Evolutionary conservation across 2,888 invertebrate genomes (phyloP), one percentile per base, ranked within the genome.

Genomic region (Ophion slaviceki): DNA sequence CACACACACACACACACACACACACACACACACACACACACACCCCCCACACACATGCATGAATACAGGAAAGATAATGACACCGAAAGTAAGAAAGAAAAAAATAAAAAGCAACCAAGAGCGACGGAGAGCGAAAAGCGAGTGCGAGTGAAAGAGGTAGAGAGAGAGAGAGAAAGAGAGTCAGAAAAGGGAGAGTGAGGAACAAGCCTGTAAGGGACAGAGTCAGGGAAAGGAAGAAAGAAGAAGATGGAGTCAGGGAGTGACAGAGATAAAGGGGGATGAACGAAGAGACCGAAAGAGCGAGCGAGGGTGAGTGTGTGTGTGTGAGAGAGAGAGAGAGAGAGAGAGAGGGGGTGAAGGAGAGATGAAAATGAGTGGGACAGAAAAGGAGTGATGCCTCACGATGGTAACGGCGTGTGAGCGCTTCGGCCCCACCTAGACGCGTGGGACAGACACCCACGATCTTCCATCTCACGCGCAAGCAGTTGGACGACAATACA

Each of bases 381-480:
- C 40, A 45, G 80, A 61, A 74, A 75, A 81, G 80, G 80, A 81
- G 80, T 81, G 80, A 81, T 81, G 80, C 75, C 70, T 76, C 82
- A 45, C 66, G 70, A 68, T 75, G 77, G 81, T 72, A 86, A 85
- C 78, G 84, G 80, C 77, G 72, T 80, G 85, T 79, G 85, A 86
- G 86, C 82, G 70, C 57, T n/a, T 83, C 89, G 90, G 92, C 92
- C 92, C 91, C 92, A 92, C 93, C 93, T 93, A 93, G 92, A 91
- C 93, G 94, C 93, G 94, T 94, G 93, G 94, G 94, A 93, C 92
- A 93, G 89, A 93, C 94, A 93, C 94, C 94, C 93, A 94, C 94
- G 92, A 92, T 89, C 89, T 88, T 85, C 87, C 87, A 86, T 87
- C 87, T 86, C 86, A 84, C 89, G 88, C 89, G 87, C 87, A 88